Evolutionary conservation across 2,888 invertebrate species (phyloP).

Genomic region (Serrognathus titanus): DNA sequence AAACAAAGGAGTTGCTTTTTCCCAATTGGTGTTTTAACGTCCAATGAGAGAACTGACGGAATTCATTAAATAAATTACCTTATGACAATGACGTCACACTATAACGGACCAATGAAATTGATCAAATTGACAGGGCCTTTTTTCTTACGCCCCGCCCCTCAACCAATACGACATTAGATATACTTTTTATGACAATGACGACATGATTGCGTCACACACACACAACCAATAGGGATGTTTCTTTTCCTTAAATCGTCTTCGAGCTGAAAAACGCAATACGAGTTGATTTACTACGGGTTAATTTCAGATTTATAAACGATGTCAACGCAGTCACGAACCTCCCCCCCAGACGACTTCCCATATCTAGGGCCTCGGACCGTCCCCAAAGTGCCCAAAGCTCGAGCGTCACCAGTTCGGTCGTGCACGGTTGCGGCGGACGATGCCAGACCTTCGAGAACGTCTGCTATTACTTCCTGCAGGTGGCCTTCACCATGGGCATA

Average conservation of each 20-base stretch:
- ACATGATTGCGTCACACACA: too few relatives aligned
- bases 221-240: too few relatives aligned
- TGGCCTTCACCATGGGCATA: constrained; percentile 65
- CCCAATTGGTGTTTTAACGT: too few relatives aligned
- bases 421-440: constrained; percentile 67
- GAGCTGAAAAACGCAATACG: not conserved
- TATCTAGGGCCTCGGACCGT: constrained; percentile 33
- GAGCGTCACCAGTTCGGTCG: constrained; percentile 51
- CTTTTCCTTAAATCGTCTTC: not conserved
- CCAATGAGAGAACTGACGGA: too few relatives aligned
- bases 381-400: constrained; percentile 45
- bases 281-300: not conserved
- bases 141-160: too few relatives aligned
- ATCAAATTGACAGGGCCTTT: too few relatives aligned
- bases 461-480: constrained; percentile 67
- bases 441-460: constrained; percentile 69
- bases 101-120: too few relatives aligned
- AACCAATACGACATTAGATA: too few relatives aligned
- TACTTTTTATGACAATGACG: too few relatives aligned
- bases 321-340: constrained; percentile 4
- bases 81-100: too few relatives aligned
- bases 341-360: constrained; percentile 15
- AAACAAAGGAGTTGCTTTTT: too few relatives aligned
- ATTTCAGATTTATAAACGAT: constrained; percentile 11
- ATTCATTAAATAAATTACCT: too few relatives aligned